Evolutionary conservation across 2,888 invertebrate species (phyloP).

Genomic region (Meta bourneti): DNA sequence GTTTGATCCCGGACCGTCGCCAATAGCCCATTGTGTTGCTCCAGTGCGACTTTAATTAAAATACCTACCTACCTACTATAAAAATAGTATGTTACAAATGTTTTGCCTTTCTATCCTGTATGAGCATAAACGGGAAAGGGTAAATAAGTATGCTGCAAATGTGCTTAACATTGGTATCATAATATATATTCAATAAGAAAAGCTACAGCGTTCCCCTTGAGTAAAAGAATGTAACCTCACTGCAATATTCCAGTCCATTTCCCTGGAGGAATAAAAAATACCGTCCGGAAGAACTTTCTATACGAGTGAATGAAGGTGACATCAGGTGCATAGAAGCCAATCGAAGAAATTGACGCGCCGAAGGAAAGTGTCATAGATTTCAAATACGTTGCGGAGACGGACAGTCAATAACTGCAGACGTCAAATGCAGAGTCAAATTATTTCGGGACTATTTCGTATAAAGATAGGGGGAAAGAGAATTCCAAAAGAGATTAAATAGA

Average conservation of each 20-base stretch:
- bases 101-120: too few species aligned
- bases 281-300: background rate
- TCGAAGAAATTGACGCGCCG: constrained; percentile 60
- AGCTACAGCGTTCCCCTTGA: background rate
- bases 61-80: too few species aligned
- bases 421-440: constrained; percentile 59
- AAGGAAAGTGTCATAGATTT: constrained; percentile 49
- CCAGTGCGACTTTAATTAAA: too few species aligned
- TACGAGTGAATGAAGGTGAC: constrained; percentile 29
- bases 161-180: too few species aligned
- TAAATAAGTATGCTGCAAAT: too few species aligned
- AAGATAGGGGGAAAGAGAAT: background rate
- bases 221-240: background rate
- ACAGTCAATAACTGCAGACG: constrained; percentile 58
- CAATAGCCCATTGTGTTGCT: too few species aligned
- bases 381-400: constrained; percentile 35
- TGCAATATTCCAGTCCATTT: background rate
- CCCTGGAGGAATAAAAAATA: background rate
- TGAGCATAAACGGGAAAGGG: too few species aligned
- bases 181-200: too few species aligned
- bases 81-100: too few species aligned
- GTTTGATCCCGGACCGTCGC: too few species aligned
- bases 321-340: constrained; percentile 42
- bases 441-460: constrained; percentile 44
- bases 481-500: background rate